Base-by-base conservation (phyloP, 2,888 invertebrate species). In the Brachycybe producta region DNA sequence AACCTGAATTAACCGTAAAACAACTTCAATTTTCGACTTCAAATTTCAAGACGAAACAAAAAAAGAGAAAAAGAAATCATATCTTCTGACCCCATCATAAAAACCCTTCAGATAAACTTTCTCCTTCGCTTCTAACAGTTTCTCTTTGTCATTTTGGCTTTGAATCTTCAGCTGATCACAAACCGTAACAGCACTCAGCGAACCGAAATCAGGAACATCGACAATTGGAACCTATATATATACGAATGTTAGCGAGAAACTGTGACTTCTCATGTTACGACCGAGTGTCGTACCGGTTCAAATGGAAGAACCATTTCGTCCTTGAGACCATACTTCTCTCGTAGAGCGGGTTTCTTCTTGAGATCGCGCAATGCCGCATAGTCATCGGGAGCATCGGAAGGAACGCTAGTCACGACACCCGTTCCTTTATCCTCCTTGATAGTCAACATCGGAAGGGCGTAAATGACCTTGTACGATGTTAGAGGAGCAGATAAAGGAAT, bases 351-450 rank as follows among this genome's bases (percentile, higher is more conserved):
- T 66, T 98, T 98, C 66, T 94, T 95, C 65, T 95, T 90, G 53
- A 98, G 71, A 69, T 99, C 98, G 8, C 82, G 73, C 3, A 98
- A 73, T 5, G 97, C 97, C 0, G 95, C 95, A 68, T 84, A 97
- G 69, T 98, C 98, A 67, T 99, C 98, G 0, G 98, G 97, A 0
- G 98, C 86, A 71, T 98, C 98, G 0, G 97, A 97, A 0, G 95
- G 97, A 1, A 98, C 98, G 58, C 92, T 92, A 0, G 94, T 92
- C 0, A 99, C 98, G 30, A 98, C 79, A 2, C 97, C 98, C 1
- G 98, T 98, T 15, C 97, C 97, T 70, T 98, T 98, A 61, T 94
- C 91, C 64, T 91, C 88, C 65, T 91, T 94, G 60, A 99, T 91
- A 0, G 91, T 94, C 47, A 98, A 67, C 97, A 99, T 97, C 1